phyloP scores from a whole-genome alignment of 2,113 vertebrate genomes.

The Archilochus colubris region DNA sequence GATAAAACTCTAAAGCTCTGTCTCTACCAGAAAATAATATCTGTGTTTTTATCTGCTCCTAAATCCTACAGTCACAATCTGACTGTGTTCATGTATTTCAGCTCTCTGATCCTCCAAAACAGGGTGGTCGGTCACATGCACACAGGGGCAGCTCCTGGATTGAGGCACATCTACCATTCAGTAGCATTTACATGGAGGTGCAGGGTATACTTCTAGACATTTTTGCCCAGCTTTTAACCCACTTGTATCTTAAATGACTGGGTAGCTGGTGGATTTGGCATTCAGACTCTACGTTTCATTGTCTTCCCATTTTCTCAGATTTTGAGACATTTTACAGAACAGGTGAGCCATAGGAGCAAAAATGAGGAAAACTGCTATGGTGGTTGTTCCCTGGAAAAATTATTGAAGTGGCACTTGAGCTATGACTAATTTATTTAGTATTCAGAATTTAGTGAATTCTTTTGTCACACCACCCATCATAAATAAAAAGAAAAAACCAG shows the following conservation, averaged over 20 bases:
- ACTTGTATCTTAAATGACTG: neutral
- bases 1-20: neutral
- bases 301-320: neutral
- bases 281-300: neutral
- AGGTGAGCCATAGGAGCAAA: slow-evolving; percentile 45
- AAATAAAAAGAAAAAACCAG: slow-evolving; percentile 75
- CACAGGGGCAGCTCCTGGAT: neutral
- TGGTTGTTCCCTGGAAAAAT: slow-evolving; percentile 45
- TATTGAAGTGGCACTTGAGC: slow-evolving; percentile 67
- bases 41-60: neutral
- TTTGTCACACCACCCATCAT: slow-evolving; percentile 67
- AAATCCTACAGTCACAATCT: neutral
- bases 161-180: neutral
- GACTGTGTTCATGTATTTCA: neutral
- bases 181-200: neutral
- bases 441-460: slow-evolving; percentile 74
- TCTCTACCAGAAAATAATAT: neutral
- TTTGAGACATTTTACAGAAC: neutral
- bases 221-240: neutral
- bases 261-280: neutral
- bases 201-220: neutral
- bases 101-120: neutral
- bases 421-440: slow-evolving; percentile 78
- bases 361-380: neutral
- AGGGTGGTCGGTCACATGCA: neutral